Evolutionary conservation across 2,888 invertebrate genomes (phyloP).

Genomic region (Drosophila flavopinicola): DNA sequence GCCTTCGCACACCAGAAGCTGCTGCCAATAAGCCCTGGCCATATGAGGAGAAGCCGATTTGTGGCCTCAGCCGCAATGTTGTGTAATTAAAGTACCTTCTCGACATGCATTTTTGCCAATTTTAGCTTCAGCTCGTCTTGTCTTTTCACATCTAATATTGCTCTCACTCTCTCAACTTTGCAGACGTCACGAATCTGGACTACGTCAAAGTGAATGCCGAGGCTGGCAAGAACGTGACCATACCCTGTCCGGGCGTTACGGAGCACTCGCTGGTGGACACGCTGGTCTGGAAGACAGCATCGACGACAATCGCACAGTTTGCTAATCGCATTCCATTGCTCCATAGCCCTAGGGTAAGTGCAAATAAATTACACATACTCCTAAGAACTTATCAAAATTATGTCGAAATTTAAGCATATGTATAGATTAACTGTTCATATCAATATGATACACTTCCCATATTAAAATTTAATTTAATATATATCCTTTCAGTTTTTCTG

Average conservation of each 20-base stretch:
- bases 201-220: conserved; percentile 87
- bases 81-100: conserved; percentile 74
- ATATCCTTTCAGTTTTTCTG: no score
- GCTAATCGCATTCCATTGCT: conserved; percentile 84
- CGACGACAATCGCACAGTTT: conserved; percentile 84
- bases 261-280: conserved; percentile 88
- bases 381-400: no score
- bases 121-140: conserved; percentile 40
- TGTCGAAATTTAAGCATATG: no score
- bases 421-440: no score
- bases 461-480: no score
- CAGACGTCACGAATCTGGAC: conserved; percentile 87
- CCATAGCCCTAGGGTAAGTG: conserved; percentile 84
- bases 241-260: conserved; percentile 88
- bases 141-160: no score
- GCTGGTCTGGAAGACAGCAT: conserved; percentile 87
- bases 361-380: background rate
- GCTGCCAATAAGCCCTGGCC: conserved; percentile 17
- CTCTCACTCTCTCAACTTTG: no score
- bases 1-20: background rate
- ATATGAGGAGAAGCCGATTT: conserved; percentile 31
- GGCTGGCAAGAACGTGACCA: conserved; percentile 88
- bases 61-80: conserved; percentile 53
- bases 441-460: no score
- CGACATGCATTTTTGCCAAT: conserved; percentile 60